Conservation (phyloP, 2,888 invertebrate genomes). For the Magallana nippona region DNA sequence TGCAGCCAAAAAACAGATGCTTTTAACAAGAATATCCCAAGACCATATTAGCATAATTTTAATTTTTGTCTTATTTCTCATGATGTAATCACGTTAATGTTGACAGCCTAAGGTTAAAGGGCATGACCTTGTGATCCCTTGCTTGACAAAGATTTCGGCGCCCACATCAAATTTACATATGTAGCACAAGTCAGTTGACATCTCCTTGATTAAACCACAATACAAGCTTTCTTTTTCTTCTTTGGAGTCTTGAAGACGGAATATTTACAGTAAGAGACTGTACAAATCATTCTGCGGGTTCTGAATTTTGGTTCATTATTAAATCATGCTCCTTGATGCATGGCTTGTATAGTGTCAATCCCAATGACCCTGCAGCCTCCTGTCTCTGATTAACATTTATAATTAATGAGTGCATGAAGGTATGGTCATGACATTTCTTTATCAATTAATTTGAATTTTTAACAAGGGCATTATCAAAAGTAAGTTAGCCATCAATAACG, state of each 20-base stretch:
- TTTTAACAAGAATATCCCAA: not conserved
- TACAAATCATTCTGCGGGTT: no score
- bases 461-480: no score
- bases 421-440: not conserved
- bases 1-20: not conserved
- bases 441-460: not conserved
- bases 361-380: not conserved
- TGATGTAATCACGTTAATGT: slow-evolving; percentile 24
- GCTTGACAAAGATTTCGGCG: slow-evolving; percentile 24
- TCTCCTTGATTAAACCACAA: slow-evolving; percentile 22
- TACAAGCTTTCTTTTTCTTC: not conserved
- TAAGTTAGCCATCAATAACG: no score
- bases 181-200: slow-evolving; percentile 3
- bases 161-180: slow-evolving; percentile 21
- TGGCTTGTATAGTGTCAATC: not conserved
- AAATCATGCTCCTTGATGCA: not conserved
- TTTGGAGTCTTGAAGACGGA: not conserved
- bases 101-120: slow-evolving; percentile 11
- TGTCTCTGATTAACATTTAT: not conserved
- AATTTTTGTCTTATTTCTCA: slow-evolving; percentile 24
- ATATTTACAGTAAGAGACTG: no score
- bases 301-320: no score
- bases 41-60: slow-evolving; percentile 6
- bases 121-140: not conserved
- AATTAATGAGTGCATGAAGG: slow-evolving; percentile 14